phyloP scores from a whole-genome alignment of 2,888 invertebrate genomes.

The Galerucella calmariensis region DNA sequence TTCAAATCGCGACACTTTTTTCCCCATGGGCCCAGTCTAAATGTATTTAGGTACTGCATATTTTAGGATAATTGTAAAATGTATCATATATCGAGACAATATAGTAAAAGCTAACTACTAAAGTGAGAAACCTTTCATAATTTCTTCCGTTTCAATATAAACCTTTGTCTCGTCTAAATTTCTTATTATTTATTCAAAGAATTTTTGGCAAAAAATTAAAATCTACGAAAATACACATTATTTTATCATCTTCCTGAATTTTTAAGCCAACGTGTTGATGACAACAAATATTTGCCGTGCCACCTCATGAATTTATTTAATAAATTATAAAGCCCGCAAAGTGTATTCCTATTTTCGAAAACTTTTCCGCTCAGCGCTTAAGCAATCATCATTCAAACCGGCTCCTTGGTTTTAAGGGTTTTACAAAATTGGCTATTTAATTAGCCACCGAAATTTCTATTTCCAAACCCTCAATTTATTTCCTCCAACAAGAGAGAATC shows the following conservation, averaged over 20 bases:
- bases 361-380: background rate
- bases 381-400: background rate
- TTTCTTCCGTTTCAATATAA: too few relatives aligned
- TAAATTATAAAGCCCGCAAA: background rate
- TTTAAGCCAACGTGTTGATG: background rate
- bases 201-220: too few relatives aligned
- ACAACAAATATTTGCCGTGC: background rate
- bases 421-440: constrained; percentile 10
- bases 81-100: too few relatives aligned
- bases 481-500: constrained; percentile 14
- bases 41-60: too few relatives aligned
- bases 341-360: background rate
- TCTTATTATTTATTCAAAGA: too few relatives aligned
- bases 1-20: too few relatives aligned
- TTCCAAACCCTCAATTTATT: constrained; percentile 7
- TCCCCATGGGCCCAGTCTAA: too few relatives aligned
- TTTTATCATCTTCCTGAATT: background rate
- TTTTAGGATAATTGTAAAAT: too few relatives aligned
- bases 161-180: too few relatives aligned
- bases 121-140: too few relatives aligned
- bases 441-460: constrained; percentile 6
- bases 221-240: background rate
- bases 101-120: too few relatives aligned
- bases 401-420: constrained; percentile 7
- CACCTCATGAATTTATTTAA: background rate